Conservation (phyloP, 2,113 vertebrate genomes). For the Megaceryle maxima region DNA sequence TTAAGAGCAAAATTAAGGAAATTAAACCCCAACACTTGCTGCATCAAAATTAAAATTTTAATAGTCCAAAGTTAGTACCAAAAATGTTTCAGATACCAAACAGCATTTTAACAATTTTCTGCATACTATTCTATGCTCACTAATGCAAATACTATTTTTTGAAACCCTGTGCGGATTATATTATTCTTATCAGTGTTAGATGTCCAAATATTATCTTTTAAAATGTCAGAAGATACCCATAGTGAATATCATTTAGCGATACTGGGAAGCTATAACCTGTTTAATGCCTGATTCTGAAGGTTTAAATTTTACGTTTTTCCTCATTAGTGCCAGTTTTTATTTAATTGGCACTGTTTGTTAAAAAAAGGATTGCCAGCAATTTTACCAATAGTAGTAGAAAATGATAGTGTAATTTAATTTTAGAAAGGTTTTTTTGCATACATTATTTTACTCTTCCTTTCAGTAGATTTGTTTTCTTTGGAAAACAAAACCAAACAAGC, state of each 20-base stretch:
- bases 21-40: background rate
- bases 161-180: background rate
- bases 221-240: background rate
- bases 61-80: background rate
- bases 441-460: background rate
- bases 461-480: background rate
- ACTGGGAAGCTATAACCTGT: background rate
- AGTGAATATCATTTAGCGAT: background rate
- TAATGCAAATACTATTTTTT: background rate
- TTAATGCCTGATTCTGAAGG: background rate
- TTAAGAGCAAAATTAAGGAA: background rate
- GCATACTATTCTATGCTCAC: background rate
- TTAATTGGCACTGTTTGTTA: background rate
- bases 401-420: background rate
- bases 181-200: background rate
- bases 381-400: background rate
- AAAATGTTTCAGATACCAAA: background rate
- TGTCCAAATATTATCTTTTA: background rate
- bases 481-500: background rate
- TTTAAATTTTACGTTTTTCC: background rate
- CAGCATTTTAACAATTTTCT: background rate
- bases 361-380: background rate
- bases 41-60: background rate
- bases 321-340: background rate
- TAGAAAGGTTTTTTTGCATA: background rate